Evolutionary conservation across 2,113 vertebrate species (phyloP).

Genomic region (Paradoxurus hermaphroditus): DNA sequence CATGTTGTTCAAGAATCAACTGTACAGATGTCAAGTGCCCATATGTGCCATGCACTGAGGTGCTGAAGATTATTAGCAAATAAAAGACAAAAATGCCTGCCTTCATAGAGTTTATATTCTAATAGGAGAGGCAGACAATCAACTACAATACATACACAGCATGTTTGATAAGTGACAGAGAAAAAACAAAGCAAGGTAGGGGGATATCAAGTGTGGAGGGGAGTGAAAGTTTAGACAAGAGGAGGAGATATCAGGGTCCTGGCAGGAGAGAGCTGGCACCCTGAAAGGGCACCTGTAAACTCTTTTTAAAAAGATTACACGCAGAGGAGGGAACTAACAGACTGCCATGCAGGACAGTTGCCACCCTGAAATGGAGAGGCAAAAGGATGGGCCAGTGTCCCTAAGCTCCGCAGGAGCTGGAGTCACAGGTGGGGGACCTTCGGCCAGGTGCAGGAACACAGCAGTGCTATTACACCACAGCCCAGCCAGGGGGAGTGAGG

Average conservation of each 20-base stretch:
- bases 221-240: background rate
- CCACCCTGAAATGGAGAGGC: background rate
- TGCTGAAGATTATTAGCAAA: background rate
- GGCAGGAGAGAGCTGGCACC: background rate
- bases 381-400: background rate
- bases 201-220: background rate
- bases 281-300: background rate
- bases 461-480: background rate
- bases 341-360: background rate
- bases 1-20: background rate
- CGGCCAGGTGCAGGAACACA: background rate
- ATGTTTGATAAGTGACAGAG: background rate
- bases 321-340: background rate
- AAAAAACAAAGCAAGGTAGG: background rate
- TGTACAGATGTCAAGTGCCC: background rate
- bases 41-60: background rate
- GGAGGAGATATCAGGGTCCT: background rate
- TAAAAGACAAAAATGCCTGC: background rate
- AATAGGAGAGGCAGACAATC: background rate
- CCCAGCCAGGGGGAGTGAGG: rapidly evolving
- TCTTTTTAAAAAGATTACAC: background rate
- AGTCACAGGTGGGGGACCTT: background rate
- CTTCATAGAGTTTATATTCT: background rate
- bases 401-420: background rate
- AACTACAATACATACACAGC: background rate